phyloP scores from a whole-genome alignment of 2,888 invertebrate species.

The Dolichopus griseipennis region DNA sequence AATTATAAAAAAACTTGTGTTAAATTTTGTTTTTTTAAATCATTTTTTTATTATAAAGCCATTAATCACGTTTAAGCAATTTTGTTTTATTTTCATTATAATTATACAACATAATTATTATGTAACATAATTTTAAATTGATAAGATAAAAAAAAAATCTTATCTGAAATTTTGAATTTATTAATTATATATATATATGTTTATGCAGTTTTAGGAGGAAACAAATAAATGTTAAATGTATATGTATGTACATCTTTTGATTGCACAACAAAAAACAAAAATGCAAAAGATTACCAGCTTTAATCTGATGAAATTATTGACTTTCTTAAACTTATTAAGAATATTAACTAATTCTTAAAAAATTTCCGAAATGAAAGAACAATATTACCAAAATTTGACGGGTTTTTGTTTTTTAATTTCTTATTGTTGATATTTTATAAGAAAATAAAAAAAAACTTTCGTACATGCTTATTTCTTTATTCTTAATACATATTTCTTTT shows the following conservation, averaged over 20 bases:
- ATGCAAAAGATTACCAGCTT: neutral
- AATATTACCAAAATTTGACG: neutral
- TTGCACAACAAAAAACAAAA: too few species aligned
- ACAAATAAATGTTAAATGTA: too few species aligned
- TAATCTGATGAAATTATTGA: constrained; percentile 3
- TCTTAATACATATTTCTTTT: neutral
- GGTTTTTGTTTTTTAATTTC: neutral
- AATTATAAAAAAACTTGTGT: too few species aligned
- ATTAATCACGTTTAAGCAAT: neutral
- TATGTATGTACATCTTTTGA: too few species aligned
- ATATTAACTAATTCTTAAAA: too few species aligned
- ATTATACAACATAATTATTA: constrained; percentile 1
- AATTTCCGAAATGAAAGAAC: too few species aligned
- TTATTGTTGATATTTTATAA: neutral
- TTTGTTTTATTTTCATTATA: neutral
- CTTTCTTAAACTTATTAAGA: neutral
- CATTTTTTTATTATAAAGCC: neutral
- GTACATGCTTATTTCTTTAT: too few species aligned
- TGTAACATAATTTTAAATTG: constrained; percentile 4
- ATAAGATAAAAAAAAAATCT: neutral
- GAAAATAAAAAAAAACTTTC: too few species aligned
- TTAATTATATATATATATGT: too few species aligned
- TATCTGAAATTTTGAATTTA: too few species aligned
- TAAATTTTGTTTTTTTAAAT: too few species aligned
- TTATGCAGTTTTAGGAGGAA: too few species aligned